Percentiles rank a stretch among this genome's conserved stretches.
These are phyloP conservation scores for Scolopax rusticola DNA, from an alignment of 2,797 vertebrate genomes.

Conservation along the genomic window DNA sequence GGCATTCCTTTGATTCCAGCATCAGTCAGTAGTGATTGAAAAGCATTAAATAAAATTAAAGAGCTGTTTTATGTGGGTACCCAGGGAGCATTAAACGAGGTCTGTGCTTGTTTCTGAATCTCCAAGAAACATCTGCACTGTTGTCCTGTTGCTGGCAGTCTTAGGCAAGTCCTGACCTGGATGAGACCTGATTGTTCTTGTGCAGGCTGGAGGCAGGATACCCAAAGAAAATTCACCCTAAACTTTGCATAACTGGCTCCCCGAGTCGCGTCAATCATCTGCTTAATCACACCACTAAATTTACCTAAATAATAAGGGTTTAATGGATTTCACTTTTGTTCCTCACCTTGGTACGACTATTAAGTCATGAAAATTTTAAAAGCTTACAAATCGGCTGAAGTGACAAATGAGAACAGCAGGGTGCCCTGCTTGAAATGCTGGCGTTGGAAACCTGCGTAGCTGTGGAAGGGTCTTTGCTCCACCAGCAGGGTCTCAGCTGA, in stretches of 20 bases:
- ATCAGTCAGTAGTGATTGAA: neutral
- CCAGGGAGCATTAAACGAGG: neutral
- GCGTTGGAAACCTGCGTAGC: neutral
- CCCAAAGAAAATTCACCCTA: neutral
- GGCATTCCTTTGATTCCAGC: neutral
- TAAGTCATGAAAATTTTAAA: conserved; percentile 28
- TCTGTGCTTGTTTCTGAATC: neutral
- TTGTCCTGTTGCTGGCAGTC: neutral
- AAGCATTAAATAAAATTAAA: neutral
- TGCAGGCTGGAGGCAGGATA: neutral
- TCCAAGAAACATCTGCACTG: neutral
- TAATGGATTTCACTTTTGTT: conserved; percentile 25
- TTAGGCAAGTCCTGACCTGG: neutral
- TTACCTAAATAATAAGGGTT: neutral
- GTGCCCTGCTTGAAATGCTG: neutral
- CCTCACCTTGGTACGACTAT: conserved; percentile 9
- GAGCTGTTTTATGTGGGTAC: neutral
- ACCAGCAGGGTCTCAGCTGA: neutral
- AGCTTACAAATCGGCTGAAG: conserved; percentile 13
- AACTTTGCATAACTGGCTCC: neutral
- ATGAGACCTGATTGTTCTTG: neutral
- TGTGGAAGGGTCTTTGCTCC: neutral
- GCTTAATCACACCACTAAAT: neutral
- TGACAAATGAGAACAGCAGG: conserved; percentile 10
- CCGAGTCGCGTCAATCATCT: neutral